Evolutionary conservation across 2,888 invertebrate species (phyloP), one percentile per base, ranked within the genome.

Genomic region (Apodemia zela): DNA sequence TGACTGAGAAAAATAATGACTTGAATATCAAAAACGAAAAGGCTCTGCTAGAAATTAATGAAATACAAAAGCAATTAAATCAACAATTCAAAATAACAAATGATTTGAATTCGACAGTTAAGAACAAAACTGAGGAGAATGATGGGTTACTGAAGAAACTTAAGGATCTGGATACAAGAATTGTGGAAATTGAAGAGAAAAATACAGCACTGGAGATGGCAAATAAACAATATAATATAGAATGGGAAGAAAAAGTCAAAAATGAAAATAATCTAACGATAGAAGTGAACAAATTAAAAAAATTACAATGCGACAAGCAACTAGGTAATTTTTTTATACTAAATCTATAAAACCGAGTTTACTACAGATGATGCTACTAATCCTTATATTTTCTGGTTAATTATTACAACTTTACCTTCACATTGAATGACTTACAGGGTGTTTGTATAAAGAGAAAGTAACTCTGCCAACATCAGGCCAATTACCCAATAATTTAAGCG

Each of bases 1-100:
- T 77, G 33, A 73, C 77, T 69, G 75, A 72, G 65, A 67, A 71
- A 35, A 77, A 74, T 65, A 67, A 74, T 47, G 66, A 75, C 58
- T 71, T 77, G 49, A 74, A 81, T 72, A 70, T 68, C 49, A 73
- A 76, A 67, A 76, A 76, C 66, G 71, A 73, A 54, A 54, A 54
- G 15, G 51, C 51, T 25, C 5, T n/a, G 45, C 62, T 3, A 62
- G 68, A 76, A 72, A 72, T 78, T 63, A 66, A 69, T 66, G 72
- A 74, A 64, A 64, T 79, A 60, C 72, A 77, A 65, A 67, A 74
- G 18, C 75, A 78, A 64, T 62, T 75, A 1, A 72, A 72, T 58
- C 58, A 72, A 63, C 68, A 78, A 11, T 67, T 68, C 45, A 67
- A 73, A 42, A 68, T 73, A 66, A 68, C 76, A 45, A 69, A 72